Percentiles rank a stretch among this genome's conserved stretches.
Evolutionary conservation across 1,140 invertebrate species (phyloP).

Genomic region (Ips nitidus): DNA sequence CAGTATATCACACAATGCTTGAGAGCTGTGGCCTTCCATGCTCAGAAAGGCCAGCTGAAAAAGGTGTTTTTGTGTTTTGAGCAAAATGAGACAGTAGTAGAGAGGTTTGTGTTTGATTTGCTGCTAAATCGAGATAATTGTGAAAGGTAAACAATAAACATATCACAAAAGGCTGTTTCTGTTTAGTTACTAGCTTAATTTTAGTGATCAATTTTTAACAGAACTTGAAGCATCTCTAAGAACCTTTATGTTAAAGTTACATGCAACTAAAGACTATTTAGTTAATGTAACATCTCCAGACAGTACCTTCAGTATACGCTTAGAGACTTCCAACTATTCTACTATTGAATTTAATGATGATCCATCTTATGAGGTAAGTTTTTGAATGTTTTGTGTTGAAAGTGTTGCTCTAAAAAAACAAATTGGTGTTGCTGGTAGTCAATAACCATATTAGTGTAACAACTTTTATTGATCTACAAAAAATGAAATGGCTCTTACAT

Average conservation of each 20-base stretch:
- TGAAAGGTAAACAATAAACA: constrained; percentile 34
- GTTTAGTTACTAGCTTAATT: constrained; percentile 4
- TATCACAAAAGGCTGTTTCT: not conserved
- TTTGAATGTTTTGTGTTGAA: constrained; percentile 6
- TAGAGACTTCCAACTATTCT: constrained; percentile 39
- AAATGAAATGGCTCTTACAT: too few relatives aligned
- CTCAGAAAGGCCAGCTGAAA: constrained; percentile 38
- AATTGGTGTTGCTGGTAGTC: too few relatives aligned
- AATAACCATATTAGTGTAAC: too few relatives aligned
- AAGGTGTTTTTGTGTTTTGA: constrained; percentile 39
- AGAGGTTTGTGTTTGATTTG: constrained; percentile 42
- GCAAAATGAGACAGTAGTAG: constrained; percentile 28
- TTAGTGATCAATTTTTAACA: constrained; percentile 41
- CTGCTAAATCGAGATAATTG: constrained; percentile 18
- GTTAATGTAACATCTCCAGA: constrained; percentile 33
- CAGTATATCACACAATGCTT: constrained; percentile 57
- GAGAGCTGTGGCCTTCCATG: constrained; percentile 44
- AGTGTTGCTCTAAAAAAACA: too few relatives aligned
- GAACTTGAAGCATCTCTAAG: constrained; percentile 41
- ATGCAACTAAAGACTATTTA: constrained; percentile 37
- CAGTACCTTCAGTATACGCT: constrained; percentile 41
- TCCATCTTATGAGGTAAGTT: constrained; percentile 37
- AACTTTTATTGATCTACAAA: too few relatives aligned
- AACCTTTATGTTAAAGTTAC: constrained; percentile 43
- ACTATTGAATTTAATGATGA: constrained; percentile 44